These are phyloP conservation scores for Lasioglossum figueresi DNA, from an alignment of 2,888 invertebrate genomes.

Conservation along the genomic window DNA sequence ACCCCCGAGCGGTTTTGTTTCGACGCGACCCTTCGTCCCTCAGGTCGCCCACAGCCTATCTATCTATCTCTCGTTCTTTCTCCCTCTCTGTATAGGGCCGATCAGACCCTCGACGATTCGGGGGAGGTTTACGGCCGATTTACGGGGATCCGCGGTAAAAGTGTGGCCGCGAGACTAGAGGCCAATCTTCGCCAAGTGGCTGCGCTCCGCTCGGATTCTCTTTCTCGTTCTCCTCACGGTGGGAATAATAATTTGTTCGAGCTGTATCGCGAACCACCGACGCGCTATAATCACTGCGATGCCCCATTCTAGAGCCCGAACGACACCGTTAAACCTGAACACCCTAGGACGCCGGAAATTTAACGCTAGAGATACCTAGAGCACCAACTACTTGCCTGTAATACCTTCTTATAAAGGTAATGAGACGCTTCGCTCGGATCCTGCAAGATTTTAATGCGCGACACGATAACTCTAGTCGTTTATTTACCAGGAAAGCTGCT, in stretches of 20 bases:
- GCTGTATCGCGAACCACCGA: background rate
- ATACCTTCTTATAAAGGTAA: background rate
- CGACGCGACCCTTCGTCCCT: background rate
- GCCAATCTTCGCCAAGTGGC: slow-evolving; percentile 5
- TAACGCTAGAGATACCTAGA: background rate
- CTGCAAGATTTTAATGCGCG: background rate
- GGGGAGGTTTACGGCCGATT: slow-evolving; percentile 11
- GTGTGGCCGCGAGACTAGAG: background rate
- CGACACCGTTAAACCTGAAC: background rate
- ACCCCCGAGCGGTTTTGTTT: background rate
- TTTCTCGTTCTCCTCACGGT: background rate
- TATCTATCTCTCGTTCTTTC: background rate
- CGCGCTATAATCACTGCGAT: background rate
- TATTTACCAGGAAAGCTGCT: background rate
- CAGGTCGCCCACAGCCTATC: background rate
- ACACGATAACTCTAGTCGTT: background rate
- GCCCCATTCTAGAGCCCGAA: background rate
- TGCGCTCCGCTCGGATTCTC: background rate
- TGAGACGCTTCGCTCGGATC: background rate
- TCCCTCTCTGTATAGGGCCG: background rate
- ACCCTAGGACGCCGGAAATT: background rate
- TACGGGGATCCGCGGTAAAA: slow-evolving; percentile 21
- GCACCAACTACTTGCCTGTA: background rate
- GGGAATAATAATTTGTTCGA: background rate
- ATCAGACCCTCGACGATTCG: slow-evolving; percentile 22